These are phyloP conservation scores for Papilio glaucus DNA, from an alignment of 1,140 invertebrate genomes.

Conservation along the genomic window DNA sequence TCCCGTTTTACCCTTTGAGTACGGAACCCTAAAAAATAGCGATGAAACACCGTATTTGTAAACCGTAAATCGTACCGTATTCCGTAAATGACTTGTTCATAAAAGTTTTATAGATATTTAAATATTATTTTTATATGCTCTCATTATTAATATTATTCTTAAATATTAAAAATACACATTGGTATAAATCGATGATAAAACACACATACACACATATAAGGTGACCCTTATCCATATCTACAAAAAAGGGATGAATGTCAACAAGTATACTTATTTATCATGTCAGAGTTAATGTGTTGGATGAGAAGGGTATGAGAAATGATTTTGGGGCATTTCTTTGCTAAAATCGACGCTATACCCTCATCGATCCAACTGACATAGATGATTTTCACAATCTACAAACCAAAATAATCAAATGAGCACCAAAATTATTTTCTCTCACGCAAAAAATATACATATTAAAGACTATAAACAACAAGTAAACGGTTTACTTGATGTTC, in stretches of 20 bases:
- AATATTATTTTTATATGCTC: neutral
- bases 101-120: neutral
- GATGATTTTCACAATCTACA: neutral
- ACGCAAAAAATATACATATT: too few species aligned
- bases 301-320: constrained; percentile 21
- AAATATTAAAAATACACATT: neutral
- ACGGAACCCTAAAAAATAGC: too few species aligned
- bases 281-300: constrained; percentile 5
- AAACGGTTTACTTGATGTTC: too few species aligned
- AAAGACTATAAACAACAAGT: too few species aligned
- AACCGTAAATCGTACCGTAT: neutral
- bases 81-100: neutral
- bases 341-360: constrained; percentile 2
- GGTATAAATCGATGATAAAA: too few species aligned
- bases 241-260: neutral
- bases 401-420: neutral
- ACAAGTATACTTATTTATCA: constrained; percentile 5
- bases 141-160: neutral
- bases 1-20: too few species aligned
- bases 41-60: neutral
- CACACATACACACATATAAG: too few species aligned
- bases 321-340: constrained; percentile 18
- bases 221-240: too few species aligned
- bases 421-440: too few species aligned
- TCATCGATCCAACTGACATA: constrained; percentile 6